Conservation (phyloP, 2,113 vertebrate genomes). For the Centropus unirufus region DNA sequence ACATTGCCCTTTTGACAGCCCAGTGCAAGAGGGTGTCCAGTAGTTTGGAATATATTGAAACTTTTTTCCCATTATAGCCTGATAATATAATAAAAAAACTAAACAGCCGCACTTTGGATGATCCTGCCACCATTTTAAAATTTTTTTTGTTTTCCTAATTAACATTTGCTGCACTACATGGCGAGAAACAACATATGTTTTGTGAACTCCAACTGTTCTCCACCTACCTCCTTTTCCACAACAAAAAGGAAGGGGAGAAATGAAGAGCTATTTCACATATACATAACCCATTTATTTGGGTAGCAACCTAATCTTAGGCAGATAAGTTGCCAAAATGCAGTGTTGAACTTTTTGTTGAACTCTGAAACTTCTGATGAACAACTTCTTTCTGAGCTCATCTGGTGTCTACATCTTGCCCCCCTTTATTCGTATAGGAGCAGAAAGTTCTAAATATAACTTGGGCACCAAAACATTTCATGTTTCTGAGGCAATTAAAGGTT, state of each 20-base stretch:
- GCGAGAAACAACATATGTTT: conserved; percentile 1
- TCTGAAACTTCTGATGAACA: not conserved
- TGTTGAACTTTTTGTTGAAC: not conserved
- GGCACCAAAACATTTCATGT: not conserved
- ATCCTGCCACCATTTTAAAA: not conserved
- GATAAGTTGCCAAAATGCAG: not conserved
- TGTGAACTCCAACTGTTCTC: not conserved
- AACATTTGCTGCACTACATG: not conserved
- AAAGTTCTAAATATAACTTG: not conserved
- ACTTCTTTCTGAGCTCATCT: not conserved
- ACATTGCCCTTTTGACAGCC: not conserved
- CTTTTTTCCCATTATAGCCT: not conserved
- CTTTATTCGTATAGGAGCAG: not conserved
- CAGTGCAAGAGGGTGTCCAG: not conserved
- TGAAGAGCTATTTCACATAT: not conserved
- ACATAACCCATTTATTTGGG: not conserved
- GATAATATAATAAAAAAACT: not conserved
- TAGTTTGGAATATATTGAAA: not conserved
- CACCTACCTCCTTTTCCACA: not conserved
- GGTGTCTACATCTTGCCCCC: not conserved
- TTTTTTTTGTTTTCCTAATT: conserved; percentile 1
- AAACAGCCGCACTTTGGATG: not conserved
- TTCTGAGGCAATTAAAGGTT: not conserved
- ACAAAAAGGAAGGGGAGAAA: not conserved
- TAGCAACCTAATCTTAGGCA: not conserved